Conservation (phyloP, 2,113 vertebrate species). For the Vombatus ursinus region DNA sequence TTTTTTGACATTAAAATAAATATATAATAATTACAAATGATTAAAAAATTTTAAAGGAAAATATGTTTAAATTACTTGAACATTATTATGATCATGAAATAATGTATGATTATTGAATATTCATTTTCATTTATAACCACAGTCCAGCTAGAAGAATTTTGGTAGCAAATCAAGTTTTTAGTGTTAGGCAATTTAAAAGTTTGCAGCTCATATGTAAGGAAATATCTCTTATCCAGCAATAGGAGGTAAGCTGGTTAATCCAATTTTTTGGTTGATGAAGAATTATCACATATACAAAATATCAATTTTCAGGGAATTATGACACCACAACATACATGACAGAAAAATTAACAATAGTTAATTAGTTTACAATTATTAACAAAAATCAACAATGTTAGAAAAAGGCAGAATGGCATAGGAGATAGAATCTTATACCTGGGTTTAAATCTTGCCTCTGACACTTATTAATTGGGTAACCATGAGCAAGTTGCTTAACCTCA, state of each 20-base stretch:
- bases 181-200: background rate
- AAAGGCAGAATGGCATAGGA: background rate
- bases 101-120: background rate
- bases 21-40: background rate
- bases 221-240: background rate
- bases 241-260: background rate
- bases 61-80: slow-evolving; percentile 55
- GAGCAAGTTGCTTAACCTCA: background rate
- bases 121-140: background rate
- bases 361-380: too few species aligned
- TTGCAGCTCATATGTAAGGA: too few species aligned
- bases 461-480: background rate
- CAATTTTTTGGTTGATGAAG: background rate
- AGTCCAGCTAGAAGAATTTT: background rate
- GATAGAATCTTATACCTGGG: background rate
- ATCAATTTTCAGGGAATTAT: background rate
- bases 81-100: slow-evolving; percentile 45
- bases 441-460: background rate
- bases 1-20: background rate
- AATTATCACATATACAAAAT: background rate
- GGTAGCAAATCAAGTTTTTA: background rate
- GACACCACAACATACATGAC: background rate
- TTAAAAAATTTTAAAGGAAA: slow-evolving; percentile 24
- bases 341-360: background rate
- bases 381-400: background rate